Percentiles rank a stretch among this genome's conserved stretches.
Evolutionary conservation across 1,140 invertebrate species (phyloP).

Genomic region (Monomorium pharaonis): DNA sequence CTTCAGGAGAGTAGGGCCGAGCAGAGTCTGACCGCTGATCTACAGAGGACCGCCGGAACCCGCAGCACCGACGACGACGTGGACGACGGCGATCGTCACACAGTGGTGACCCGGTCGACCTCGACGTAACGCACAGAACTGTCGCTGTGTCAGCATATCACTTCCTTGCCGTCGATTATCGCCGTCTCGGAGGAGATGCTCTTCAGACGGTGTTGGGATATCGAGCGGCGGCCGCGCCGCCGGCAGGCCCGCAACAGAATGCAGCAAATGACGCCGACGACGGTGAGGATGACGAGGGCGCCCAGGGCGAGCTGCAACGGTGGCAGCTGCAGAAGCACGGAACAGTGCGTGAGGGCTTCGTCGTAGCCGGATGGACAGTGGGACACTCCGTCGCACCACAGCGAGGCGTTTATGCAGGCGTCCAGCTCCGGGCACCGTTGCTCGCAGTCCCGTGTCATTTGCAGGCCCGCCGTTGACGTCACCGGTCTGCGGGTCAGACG

Average conservation of each 20-base stretch:
- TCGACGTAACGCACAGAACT: slow-evolving; percentile 96
- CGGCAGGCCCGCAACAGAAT: slow-evolving; percentile 87
- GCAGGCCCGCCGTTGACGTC: slow-evolving; percentile 85
- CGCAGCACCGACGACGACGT: slow-evolving; percentile 21
- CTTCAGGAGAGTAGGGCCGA: slow-evolving; percentile 56
- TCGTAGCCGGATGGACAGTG: slow-evolving; percentile 96
- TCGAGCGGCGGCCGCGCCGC: slow-evolving; percentile 87
- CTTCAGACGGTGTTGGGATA: slow-evolving; percentile 91
- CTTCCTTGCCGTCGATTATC: slow-evolving; percentile 93
- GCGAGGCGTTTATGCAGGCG: slow-evolving; percentile 94
- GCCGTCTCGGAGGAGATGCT: slow-evolving; percentile 92
- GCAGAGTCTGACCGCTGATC: slow-evolving; percentile 23
- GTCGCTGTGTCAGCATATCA: slow-evolving; percentile 97
- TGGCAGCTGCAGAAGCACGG: slow-evolving; percentile 90
- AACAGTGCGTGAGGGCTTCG: slow-evolving; percentile 92
- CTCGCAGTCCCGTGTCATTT: slow-evolving; percentile 89
- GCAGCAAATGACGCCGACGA: slow-evolving; percentile 83
- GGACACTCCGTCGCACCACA: slow-evolving; percentile 94
- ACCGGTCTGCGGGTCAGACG: slow-evolving; percentile 76
- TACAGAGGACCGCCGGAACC: slow-evolving; percentile 26
- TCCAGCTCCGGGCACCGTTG: slow-evolving; percentile 94
- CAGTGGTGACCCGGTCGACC: slow-evolving; percentile 94
- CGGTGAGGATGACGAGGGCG: slow-evolving; percentile 81
- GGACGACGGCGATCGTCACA: slow-evolving; percentile 87
- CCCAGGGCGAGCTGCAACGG: slow-evolving; percentile 88